Evolutionary conservation across 1,140 invertebrate species (phyloP), one percentile per base, ranked within the genome.

Genomic region (Sitobion miscanthi): DNA sequence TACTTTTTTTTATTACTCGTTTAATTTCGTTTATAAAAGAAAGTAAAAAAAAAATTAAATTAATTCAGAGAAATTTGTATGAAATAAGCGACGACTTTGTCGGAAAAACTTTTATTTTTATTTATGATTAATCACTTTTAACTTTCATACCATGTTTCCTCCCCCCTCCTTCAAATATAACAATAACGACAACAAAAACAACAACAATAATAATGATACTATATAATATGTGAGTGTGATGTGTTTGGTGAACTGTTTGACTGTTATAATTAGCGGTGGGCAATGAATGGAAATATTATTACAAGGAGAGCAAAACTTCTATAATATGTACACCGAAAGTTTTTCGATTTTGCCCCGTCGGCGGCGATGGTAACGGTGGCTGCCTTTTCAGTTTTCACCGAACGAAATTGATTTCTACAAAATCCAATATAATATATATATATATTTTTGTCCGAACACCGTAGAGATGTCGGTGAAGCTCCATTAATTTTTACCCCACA

Each of bases 371-470:
- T 14, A 25, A 42, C 25, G 85, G 38, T 6, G 45, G 14, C 85
- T 42, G 52, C 49, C 52, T 89, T 89, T 92, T 49, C 47, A 57
- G 20, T 89, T 89, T 92, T 49, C 47, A 57, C 30, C 35, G 47
- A 83, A 83, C 89, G 49, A 83, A 92, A 92, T 92, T 92, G 90
- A 92, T 92, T 92, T 92, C 47, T 77, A 49, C 25, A 92, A 82
- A 92, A 82, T 47, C 47, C 90, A 92, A 83, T 92, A 83, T n/a
- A 47, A 77, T 69, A 69, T 90, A 57, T 90, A 91, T 90, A 57
- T 90, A 91, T 91, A 23, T 92, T 83, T 92, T 90, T 62, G 54
- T 90, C 38, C 25, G 17, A 89, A 57, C 25, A 30, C 54, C 25
- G 52, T 17, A 25, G 47, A 57, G 90, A 92, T 52, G 77, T 82